A percentile compares a stretch with the other conserved stretches of the same genome.
These are phyloP conservation scores for Pyralis farinalis DNA, from an alignment of 2,888 invertebrate species.

Conservation along the genomic window DNA sequence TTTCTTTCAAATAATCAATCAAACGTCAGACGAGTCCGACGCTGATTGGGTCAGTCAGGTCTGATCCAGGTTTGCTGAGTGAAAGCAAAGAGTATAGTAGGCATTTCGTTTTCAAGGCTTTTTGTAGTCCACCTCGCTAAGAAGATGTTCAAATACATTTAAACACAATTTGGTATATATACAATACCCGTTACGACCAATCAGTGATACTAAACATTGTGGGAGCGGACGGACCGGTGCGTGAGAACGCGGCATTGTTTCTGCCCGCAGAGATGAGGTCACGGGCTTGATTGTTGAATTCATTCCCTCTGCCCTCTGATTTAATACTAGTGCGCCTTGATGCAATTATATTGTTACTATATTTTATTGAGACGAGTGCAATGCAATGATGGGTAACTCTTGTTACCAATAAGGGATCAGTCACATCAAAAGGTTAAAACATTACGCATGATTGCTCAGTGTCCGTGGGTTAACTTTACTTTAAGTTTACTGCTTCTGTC, in stretches of 20 bases:
- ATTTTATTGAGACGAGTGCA: conserved; percentile 5
- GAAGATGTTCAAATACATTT: conserved; percentile 14
- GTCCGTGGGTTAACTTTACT: no score
- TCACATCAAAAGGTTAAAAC: no score
- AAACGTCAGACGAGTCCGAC: no score
- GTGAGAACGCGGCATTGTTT: conserved; percentile 68
- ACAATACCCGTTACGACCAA: conserved; percentile 62
- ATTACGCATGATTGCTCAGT: no score
- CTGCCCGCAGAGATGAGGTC: conserved; percentile 56
- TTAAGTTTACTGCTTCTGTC: no score
- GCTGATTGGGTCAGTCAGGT: no score
- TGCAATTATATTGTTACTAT: conserved; percentile 19
- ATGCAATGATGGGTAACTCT: no score
- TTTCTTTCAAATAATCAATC: no score
- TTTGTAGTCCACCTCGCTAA: conserved; percentile 2
- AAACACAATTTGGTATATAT: conserved; percentile 26
- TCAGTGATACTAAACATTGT: conserved; percentile 59
- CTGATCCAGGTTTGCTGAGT: no score
- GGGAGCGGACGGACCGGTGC: conserved; percentile 53
- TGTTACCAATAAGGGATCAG: no score
- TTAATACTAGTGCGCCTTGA: conserved; percentile 16
- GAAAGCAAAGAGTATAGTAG: no score
- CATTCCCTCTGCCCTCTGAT: conserved; percentile 27
- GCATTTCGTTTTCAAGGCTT: no score
- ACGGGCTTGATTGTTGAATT: conserved; percentile 43